phyloP scores from a whole-genome alignment of 2,113 vertebrate species.

The Eulemur rufifrons region DNA sequence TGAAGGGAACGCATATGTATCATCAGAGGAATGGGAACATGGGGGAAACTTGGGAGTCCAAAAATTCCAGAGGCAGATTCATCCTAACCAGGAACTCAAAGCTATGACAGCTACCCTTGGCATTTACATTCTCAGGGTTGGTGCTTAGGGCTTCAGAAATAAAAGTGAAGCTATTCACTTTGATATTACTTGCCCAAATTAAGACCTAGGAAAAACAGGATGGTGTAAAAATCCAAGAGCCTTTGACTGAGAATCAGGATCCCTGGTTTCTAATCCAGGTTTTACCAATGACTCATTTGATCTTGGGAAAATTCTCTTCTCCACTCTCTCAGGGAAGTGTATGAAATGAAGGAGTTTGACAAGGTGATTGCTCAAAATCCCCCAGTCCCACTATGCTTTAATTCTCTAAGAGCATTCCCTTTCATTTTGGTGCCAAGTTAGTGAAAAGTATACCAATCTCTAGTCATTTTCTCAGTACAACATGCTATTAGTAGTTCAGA shows the following conservation, averaged over 20 bases:
- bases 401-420: not conserved
- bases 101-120: not conserved
- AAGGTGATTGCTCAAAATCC: conserved; percentile 3
- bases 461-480: not conserved
- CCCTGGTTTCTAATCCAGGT: not conserved
- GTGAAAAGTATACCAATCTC: conserved; percentile 6
- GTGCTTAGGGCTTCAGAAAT: not conserved
- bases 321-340: not conserved
- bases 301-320: not conserved
- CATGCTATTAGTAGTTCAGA: conserved; percentile 7
- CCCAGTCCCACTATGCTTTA: not conserved
- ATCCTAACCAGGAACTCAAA: not conserved
- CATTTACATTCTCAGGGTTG: not conserved
- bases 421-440: not conserved
- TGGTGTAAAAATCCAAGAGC: not conserved
- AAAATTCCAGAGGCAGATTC: not conserved
- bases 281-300: conserved; percentile 28
- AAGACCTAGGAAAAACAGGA: not conserved
- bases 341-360: not conserved
- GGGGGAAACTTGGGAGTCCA: not conserved
- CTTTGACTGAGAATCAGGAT: not conserved
- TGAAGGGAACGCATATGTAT: not conserved
- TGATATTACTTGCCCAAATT: not conserved
- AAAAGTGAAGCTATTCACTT: not conserved
- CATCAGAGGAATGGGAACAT: not conserved